These are phyloP conservation scores for Eilema caniola DNA, from an alignment of 2,888 invertebrate genomes.

Conservation along the genomic window DNA sequence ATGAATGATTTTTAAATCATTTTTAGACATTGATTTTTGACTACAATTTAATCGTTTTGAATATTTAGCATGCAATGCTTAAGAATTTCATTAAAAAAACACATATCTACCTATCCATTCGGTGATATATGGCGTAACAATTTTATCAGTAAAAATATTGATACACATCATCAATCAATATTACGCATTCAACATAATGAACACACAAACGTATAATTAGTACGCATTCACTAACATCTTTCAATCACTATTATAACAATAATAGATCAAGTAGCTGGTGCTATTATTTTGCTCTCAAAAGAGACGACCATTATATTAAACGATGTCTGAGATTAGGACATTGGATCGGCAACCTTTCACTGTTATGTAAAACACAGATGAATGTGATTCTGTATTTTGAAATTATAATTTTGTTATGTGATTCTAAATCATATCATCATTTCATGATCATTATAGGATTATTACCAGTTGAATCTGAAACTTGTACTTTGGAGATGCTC, in stretches of 20 bases:
- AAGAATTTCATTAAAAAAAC: no score
- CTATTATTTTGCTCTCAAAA: constrained; percentile 5
- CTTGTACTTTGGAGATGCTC: no score
- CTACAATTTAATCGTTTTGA: no score
- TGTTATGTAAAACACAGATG: constrained; percentile 29
- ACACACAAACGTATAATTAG: not conserved
- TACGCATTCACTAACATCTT: not conserved
- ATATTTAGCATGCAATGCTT: no score
- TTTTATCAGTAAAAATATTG: no score
- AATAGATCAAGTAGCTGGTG: not conserved
- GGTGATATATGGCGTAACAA: no score
- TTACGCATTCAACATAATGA: not conserved
- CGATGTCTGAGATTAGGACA: constrained; percentile 18
- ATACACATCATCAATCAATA: not conserved
- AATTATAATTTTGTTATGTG: constrained; percentile 5
- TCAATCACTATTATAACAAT: constrained; percentile 6
- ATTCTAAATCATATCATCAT: not conserved
- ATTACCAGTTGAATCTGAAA: no score
- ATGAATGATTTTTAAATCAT: no score
- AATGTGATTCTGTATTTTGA: constrained; percentile 9
- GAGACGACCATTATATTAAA: constrained; percentile 16
- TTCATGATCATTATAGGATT: not conserved
- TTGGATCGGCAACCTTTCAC: constrained; percentile 18
- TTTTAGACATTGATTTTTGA: no score
- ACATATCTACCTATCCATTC: no score